phyloP scores from a whole-genome alignment of 2,888 invertebrate genomes.

The Amphipyra tragopoginis region DNA sequence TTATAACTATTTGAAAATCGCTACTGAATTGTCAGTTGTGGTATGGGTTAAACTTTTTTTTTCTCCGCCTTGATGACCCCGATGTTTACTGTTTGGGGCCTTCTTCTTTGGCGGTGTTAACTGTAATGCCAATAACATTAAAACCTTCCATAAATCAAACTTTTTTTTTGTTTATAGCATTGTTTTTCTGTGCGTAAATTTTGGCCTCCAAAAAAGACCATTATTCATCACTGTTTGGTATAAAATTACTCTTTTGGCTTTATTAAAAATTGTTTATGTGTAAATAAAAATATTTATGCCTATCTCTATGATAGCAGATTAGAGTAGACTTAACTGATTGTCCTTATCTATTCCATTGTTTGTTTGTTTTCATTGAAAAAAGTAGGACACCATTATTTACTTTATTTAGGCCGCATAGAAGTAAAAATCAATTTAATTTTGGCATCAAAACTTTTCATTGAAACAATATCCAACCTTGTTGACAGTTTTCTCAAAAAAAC shows the following conservation, averaged over 20 bases:
- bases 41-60: slow-evolving; percentile 32
- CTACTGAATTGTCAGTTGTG: slow-evolving; percentile 45
- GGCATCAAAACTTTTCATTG: no score
- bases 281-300: slow-evolving; percentile 1
- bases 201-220: neutral
- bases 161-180: slow-evolving; percentile 1
- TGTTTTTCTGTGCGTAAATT: neutral
- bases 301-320: slow-evolving; percentile 4
- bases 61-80: slow-evolving; percentile 63
- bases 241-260: neutral
- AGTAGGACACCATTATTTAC: slow-evolving; percentile 14
- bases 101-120: slow-evolving; percentile 58
- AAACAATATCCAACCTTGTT: no score
- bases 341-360: slow-evolving; percentile 8
- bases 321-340: neutral
- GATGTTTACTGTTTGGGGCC: slow-evolving; percentile 64
- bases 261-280: neutral
- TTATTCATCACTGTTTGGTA: neutral
- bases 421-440: no score
- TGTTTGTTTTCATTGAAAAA: slow-evolving; percentile 28
- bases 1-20: slow-evolving; percentile 35
- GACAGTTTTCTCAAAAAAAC: no score
- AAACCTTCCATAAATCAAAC: slow-evolving; percentile 1
- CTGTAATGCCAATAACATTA: slow-evolving; percentile 53
- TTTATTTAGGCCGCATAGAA: no score